Conservation (phyloP, 2,888 invertebrate species). For the Rugalucina vietnamica region DNA sequence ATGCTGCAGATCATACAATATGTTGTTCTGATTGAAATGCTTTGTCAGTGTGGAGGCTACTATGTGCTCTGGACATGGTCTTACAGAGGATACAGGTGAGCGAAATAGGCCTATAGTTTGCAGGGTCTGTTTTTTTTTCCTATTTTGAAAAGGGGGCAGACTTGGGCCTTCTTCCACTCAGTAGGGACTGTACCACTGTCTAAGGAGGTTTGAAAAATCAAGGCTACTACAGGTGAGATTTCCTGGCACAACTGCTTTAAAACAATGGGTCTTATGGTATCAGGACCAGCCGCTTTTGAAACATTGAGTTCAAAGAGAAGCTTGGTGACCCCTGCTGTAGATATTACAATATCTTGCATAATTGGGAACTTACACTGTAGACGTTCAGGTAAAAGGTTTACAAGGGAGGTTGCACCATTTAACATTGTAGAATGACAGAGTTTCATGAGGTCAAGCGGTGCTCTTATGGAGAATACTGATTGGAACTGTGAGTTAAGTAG, state of each 20-base stretch:
- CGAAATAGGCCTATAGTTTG: conserved; percentile 16
- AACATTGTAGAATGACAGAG: neutral
- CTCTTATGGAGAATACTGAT: neutral
- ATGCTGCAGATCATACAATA: neutral
- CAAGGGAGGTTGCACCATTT: neutral
- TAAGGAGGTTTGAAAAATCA: conserved; percentile 5
- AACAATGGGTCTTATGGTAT: neutral
- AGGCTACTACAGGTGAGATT: neutral
- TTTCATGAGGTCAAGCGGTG: neutral
- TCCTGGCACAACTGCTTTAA: neutral
- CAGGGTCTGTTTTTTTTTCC: conserved; percentile 11
- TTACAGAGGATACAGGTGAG: conserved; percentile 28
- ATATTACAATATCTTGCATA: neutral
- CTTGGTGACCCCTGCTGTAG: neutral
- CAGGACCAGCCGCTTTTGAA: too few species aligned
- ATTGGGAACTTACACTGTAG: neutral
- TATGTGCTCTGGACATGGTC: conserved; percentile 27
- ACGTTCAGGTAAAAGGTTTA: neutral
- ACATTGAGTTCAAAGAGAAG: too few species aligned
- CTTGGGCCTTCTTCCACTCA: conserved; percentile 13
- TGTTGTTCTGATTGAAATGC: conserved; percentile 6
- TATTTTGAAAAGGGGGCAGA: conserved; percentile 11
- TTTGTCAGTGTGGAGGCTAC: conserved; percentile 15
- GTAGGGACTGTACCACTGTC: neutral
- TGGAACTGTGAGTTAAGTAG: conserved; percentile 9